Base-by-base conservation (phyloP, 2,113 vertebrate species). In the Symphodus melops region DNA sequence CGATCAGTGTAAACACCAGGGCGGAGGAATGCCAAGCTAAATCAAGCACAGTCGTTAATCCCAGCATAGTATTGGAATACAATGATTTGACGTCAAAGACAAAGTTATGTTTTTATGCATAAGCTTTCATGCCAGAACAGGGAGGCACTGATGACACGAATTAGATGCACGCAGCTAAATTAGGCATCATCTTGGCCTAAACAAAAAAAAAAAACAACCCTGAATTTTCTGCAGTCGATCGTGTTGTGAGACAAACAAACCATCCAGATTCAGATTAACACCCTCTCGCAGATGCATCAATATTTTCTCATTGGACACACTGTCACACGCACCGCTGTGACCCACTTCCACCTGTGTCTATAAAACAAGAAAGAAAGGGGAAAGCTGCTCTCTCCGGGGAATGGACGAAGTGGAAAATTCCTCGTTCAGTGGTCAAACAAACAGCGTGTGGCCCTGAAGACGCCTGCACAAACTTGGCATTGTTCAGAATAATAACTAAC, bases 291-390 rank as follows among this genome's bases (percentile, higher is more conserved):
- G 64, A 74, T 69, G 64, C 36, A 63, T 81, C 59, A 62, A 56
- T 83, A 58, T 65, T 76, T 57, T 55, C 13, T 3, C 0, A 23
- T 46, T 55, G 17, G 39, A 79, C 68, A 66, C 42, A n/a, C 10
- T 6, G 41, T 83, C 76, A 52, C 77, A 68, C 4, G 63, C 21
- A 84, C 82, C 23, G 58, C 70, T 63, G 56, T 85, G 84, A 86
- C 83, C 79, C 75, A 85, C 41, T 79, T 82, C 76, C 89, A 91
- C 83, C 83, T 85, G 84, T 75, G 81, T 88, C 76, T 76, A 82
- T 77, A 84, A 85, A 87, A 81, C 86, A 81, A 74, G 81, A 57
- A 4, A n/a, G n/a, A n/a, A 4, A 72, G 58, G 56, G 42, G 42
- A 76, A 72, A 74, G 76, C 66, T 25, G 68, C 46, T 73, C 83